Evolutionary conservation across 2,113 vertebrate species (phyloP).

Genomic region (Felis catus): DNA sequence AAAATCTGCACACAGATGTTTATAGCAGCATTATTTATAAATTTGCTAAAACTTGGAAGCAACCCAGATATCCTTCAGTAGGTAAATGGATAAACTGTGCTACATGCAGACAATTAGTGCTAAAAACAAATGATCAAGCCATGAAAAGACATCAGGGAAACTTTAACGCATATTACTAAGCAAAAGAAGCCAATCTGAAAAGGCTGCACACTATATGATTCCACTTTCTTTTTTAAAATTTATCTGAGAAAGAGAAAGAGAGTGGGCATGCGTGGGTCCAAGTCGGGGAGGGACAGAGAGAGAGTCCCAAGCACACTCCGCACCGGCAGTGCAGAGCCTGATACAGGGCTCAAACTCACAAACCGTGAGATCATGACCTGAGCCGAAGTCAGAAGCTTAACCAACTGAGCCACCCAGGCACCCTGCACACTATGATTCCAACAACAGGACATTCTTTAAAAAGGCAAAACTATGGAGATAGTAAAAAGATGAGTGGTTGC

Average conservation of each 20-base stretch:
- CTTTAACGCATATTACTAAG: not conserved
- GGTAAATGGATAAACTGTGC: not conserved
- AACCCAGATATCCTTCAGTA: not conserved
- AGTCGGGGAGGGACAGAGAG: too few species aligned
- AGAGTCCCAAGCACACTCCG: too few species aligned
- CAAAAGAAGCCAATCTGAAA: constrained; percentile 36
- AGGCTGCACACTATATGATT: not conserved
- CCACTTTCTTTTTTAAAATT: not conserved
- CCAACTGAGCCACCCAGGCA: too few species aligned
- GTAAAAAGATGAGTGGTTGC: not conserved
- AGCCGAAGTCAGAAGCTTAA: too few species aligned
- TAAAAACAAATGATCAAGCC: constrained; percentile 29
- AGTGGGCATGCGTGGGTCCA: too few species aligned
- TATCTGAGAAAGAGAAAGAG: too few species aligned
- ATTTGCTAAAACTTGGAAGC: constrained; percentile 9
- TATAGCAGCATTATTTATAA: not conserved
- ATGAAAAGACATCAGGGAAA: not conserved
- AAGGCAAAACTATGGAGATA: not conserved
- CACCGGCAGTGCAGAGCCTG: too few species aligned
- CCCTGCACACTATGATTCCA: not conserved
- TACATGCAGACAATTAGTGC: not conserved
- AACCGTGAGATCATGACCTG: too few species aligned
- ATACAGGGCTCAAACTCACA: too few species aligned
- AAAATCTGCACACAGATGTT: not conserved
- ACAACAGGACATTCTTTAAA: not conserved